Conservation (phyloP, 1,140 invertebrate genomes). For the Lordiphosa collinella region DNA sequence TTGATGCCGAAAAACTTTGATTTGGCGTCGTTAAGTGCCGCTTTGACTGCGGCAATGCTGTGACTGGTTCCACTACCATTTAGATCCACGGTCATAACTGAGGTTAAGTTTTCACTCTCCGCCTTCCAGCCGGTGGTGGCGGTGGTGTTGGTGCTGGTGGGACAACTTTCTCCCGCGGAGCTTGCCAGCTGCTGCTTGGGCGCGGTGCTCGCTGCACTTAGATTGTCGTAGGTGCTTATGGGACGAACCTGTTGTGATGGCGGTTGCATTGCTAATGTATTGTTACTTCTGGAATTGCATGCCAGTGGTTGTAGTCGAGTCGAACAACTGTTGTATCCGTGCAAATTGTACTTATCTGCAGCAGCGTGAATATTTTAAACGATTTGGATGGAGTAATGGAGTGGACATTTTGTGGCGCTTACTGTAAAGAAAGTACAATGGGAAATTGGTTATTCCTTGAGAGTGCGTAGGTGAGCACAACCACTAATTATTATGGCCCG, state of each 20-base stretch:
- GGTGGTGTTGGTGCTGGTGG: no score
- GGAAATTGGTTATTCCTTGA: no score
- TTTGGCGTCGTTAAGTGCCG: slow-evolving; percentile 73
- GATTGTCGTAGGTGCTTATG: slow-evolving; percentile 74
- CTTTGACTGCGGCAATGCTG: slow-evolving; percentile 73
- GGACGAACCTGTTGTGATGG: slow-evolving; percentile 54
- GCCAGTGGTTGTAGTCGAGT: background rate
- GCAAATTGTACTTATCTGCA: no score
- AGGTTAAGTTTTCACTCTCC: slow-evolving; percentile 2
- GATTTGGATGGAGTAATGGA: slow-evolving; percentile 1
- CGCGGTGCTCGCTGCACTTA: slow-evolving; percentile 29
- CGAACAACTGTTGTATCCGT: no score
- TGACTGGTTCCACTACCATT: slow-evolving; percentile 57
- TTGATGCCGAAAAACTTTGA: slow-evolving; percentile 78
- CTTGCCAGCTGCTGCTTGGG: slow-evolving; percentile 7
- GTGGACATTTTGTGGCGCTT: background rate
- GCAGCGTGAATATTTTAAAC: slow-evolving; percentile 1
- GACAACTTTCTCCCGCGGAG: slow-evolving; percentile 3
- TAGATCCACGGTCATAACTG: background rate
- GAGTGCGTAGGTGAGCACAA: no score
- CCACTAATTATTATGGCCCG: no score
- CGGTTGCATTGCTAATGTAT: slow-evolving; percentile 36
- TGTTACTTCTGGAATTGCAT: background rate
- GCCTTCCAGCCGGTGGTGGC: background rate
- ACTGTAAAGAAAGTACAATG: no score